These are phyloP conservation scores for Podarcis lilfordi DNA, from an alignment of 2,797 vertebrate species.

Conservation along the genomic window DNA sequence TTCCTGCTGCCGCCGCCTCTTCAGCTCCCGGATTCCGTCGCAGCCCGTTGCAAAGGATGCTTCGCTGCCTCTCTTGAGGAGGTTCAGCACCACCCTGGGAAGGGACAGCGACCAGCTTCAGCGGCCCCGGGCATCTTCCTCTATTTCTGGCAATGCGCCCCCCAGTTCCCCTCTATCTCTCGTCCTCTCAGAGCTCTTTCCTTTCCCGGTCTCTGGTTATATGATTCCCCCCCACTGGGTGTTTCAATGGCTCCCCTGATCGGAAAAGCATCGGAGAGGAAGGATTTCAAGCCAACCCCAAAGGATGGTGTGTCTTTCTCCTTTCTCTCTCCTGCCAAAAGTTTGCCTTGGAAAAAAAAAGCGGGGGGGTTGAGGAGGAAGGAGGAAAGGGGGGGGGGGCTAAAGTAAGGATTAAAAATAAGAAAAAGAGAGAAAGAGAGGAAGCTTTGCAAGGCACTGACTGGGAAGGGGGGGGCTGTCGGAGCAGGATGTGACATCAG, in stretches of 20 bases:
- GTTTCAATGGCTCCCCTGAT: conserved; percentile 66
- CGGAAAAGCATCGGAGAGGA: conserved; percentile 62
- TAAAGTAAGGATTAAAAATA: conserved; percentile 37
- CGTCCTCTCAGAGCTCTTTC: conserved; percentile 25
- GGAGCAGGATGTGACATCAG: conserved; percentile 90
- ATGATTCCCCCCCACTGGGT: conserved; percentile 53
- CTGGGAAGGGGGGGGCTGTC: conserved; percentile 56
- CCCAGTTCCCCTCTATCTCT: background rate
- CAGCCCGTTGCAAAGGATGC: background rate
- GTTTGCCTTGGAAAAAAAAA: conserved; percentile 81
- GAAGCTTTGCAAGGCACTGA: conserved; percentile 65
- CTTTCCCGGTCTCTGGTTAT: conserved; percentile 63
- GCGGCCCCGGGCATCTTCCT: conserved; percentile 61
- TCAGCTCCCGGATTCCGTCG: background rate
- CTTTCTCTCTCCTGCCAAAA: conserved; percentile 80
- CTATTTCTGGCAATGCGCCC: background rate
- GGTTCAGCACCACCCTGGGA: background rate
- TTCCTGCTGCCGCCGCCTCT: background rate
- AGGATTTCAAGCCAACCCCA: conserved; percentile 65
- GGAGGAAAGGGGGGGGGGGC: background rate
- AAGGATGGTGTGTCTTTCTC: conserved; percentile 41
- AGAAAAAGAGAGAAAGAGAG: background rate
- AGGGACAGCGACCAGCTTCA: conserved; percentile 16
- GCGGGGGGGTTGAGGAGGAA: conserved; percentile 65
- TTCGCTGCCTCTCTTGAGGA: background rate